Conservation (phyloP, 2,888 invertebrate species). For the Eristalinus sepulchralis region DNA sequence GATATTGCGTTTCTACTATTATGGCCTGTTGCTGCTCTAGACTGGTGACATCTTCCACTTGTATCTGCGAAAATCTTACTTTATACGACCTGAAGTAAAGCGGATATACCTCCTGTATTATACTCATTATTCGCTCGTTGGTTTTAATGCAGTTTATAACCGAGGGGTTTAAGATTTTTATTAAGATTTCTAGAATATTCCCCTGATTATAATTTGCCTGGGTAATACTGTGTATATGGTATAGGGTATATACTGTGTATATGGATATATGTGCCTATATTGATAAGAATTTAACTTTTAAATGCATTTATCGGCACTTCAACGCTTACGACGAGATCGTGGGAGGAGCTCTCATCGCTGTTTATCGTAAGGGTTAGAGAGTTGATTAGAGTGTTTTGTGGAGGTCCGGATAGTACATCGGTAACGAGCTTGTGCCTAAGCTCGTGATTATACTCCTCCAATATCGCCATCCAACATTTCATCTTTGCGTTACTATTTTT, state of each 20-base stretch:
- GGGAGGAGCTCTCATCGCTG: not conserved
- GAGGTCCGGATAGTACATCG: not conserved
- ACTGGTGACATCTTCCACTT: not conserved
- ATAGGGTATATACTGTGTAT: not conserved
- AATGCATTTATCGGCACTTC: not conserved
- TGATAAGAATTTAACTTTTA: not conserved
- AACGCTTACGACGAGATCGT: not conserved
- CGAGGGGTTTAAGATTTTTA: conserved; percentile 1
- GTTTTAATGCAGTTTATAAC: conserved; percentile 4
- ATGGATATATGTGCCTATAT: not conserved
- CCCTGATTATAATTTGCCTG: not conserved
- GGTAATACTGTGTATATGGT: conserved; percentile 4
- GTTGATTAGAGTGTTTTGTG: not conserved
- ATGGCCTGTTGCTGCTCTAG: not conserved
- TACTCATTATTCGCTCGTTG: not conserved
- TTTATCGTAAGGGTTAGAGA: not conserved
- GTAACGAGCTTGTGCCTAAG: not conserved
- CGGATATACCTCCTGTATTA: not conserved
- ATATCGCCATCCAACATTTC: conserved; percentile 44
- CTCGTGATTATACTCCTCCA: conserved; percentile 27
- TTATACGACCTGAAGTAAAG: not conserved
- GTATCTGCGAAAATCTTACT: not conserved
- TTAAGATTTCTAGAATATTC: conserved; percentile 2
- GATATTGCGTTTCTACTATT: conserved; percentile 5
- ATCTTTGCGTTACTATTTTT: conserved; percentile 48